Percentiles rank a stretch among this genome's conserved stretches.
Evolutionary conservation across 1,140 invertebrate species (phyloP).

Genomic region (Drosophila trapezifrons): DNA sequence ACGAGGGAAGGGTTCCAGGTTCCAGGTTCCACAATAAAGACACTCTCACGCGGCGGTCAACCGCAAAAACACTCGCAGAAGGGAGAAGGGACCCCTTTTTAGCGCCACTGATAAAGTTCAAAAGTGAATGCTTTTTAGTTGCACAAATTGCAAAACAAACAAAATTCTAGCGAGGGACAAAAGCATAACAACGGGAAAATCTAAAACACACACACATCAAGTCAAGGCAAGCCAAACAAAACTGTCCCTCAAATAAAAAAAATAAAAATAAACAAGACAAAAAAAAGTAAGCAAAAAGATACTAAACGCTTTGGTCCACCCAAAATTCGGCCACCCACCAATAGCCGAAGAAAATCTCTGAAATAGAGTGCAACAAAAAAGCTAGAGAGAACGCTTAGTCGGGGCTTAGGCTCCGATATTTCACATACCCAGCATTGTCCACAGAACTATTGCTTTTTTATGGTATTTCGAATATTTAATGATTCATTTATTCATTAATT

Average conservation of each 20-base stretch:
- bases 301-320: constrained; percentile 35
- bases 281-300: not conserved
- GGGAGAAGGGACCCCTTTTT: constrained; percentile 1
- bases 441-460: not conserved
- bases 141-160: constrained; percentile 79
- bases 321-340: constrained; percentile 26
- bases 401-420: too few species aligned
- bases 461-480: too few species aligned
- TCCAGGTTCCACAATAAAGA: constrained; percentile 29
- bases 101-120: constrained; percentile 69
- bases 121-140: constrained; percentile 81
- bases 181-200: constrained; percentile 21
- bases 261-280: too few species aligned
- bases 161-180: constrained; percentile 43
- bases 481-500: not conserved
- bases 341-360: constrained; percentile 51
- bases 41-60: constrained; percentile 25
- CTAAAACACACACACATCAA: constrained; percentile 15
- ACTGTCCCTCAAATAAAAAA: constrained; percentile 27
- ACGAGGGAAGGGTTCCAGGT: not conserved
- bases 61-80: constrained; percentile 35
- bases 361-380: constrained; percentile 37
- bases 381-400: not conserved
- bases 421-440: not conserved
- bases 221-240: constrained; percentile 28